Conservation (phyloP, 2,888 invertebrate genomes). For the Lamellibrachia satsuma region DNA sequence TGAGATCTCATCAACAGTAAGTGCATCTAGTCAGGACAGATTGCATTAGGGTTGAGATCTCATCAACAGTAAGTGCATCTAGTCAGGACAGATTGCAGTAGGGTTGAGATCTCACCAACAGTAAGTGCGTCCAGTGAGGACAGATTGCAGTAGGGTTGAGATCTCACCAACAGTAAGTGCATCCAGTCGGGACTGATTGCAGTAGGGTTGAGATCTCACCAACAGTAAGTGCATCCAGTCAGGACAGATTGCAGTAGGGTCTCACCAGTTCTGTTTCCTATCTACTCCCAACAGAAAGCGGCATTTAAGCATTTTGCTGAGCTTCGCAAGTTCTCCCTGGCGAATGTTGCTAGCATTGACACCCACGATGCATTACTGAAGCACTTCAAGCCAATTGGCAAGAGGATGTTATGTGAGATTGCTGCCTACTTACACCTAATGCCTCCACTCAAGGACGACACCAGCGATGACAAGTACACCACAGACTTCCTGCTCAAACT, state of each 20-base stretch:
- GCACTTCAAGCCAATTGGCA: slow-evolving; percentile 80
- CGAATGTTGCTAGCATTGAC: slow-evolving; percentile 96
- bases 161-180: no score
- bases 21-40: background rate
- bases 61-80: background rate
- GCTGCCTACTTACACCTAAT: slow-evolving; percentile 88
- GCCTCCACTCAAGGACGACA: slow-evolving; percentile 72
- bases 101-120: no score
- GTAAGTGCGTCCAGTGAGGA: no score
- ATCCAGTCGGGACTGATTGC: no score
- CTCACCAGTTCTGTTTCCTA: background rate
- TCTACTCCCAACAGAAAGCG: slow-evolving; percentile 75
- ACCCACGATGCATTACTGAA: slow-evolving; percentile 83
- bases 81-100: no score
- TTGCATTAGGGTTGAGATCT: background rate
- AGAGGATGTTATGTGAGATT: slow-evolving; percentile 83
- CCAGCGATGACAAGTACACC: slow-evolving; percentile 66
- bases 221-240: background rate
- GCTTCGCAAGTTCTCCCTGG: slow-evolving; percentile 84
- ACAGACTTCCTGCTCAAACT: slow-evolving; percentile 85
- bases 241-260: background rate
- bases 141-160: no score
- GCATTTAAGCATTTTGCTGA: slow-evolving; percentile 91
- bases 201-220: background rate
- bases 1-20: background rate